Conservation (phyloP, 1,140 invertebrate species). For the Anoplolepis gracilipes region DNA sequence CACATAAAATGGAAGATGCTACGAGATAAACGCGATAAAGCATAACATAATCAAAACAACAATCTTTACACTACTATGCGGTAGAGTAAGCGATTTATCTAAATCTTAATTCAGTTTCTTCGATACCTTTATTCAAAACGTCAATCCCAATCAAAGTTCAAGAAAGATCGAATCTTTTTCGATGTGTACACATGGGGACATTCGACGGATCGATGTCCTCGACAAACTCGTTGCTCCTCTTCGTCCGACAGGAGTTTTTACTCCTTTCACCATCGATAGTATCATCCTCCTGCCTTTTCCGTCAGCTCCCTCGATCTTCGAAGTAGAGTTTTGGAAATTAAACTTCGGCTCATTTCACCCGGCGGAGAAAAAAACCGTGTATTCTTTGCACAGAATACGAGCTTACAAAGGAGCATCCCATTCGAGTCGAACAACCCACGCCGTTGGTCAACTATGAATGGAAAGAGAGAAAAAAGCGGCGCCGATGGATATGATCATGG, state of each 20-base stretch:
- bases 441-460: constrained; percentile 80
- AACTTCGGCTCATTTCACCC: constrained; percentile 81
- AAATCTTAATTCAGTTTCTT: constrained; percentile 20
- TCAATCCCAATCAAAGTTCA: constrained; percentile 41
- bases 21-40: constrained; percentile 68
- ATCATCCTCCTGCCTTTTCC: constrained; percentile 20
- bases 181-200: constrained; percentile 31
- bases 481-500: constrained; percentile 80
- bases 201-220: constrained; percentile 60
- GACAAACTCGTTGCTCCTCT: constrained; percentile 66
- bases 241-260: constrained; percentile 1
- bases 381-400: constrained; percentile 73
- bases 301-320: constrained; percentile 32
- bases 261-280: constrained; percentile 41
- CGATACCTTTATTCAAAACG: constrained; percentile 30
- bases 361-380: constrained; percentile 76
- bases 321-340: constrained; percentile 77
- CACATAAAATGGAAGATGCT: constrained; percentile 25
- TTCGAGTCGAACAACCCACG: constrained; percentile 76
- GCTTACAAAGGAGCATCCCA: constrained; percentile 79
- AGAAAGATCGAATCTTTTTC: constrained; percentile 32
- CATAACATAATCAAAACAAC: constrained; percentile 51
- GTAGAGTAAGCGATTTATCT: neutral
- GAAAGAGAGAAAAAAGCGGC: constrained; percentile 61
- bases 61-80: neutral